Evolutionary conservation across 2,888 invertebrate genomes (phyloP).

Genomic region (Acutogordius australiensis): DNA sequence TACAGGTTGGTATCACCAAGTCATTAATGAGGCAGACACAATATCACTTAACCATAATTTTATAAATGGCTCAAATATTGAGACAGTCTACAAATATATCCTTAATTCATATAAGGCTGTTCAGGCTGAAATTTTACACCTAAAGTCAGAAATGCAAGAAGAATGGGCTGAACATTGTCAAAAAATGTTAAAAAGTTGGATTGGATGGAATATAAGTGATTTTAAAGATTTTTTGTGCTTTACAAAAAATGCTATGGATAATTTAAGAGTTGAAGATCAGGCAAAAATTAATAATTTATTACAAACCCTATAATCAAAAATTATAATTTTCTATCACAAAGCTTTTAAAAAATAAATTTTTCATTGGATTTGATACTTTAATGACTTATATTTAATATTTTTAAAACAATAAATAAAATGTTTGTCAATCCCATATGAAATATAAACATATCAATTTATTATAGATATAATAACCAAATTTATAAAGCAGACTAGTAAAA

Average conservation of each 20-base stretch:
- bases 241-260: no score
- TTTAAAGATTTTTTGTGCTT: no score
- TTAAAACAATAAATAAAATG: no score
- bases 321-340: not conserved
- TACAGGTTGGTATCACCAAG: slow-evolving; percentile 87
- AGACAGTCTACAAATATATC: slow-evolving; percentile 40
- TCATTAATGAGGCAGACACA: slow-evolving; percentile 63
- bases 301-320: not conserved
- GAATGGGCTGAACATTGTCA: slow-evolving; percentile 50
- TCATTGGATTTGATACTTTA: no score
- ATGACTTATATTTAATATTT: no score
- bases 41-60: slow-evolving; percentile 93
- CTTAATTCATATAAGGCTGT: slow-evolving; percentile 35
- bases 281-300: no score
- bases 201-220: not conserved
- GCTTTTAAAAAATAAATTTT: no score
- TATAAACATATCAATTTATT: no score
- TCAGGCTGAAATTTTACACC: slow-evolving; percentile 45
- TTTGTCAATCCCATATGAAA: no score
- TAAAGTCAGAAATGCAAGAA: slow-evolving; percentile 30
- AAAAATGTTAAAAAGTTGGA: slow-evolving; percentile 5
- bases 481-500: no score
- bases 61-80: slow-evolving; percentile 63
- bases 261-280: no score
- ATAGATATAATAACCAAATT: no score